Percentiles rank a stretch among this genome's conserved stretches.
phyloP scores from a whole-genome alignment of 2,797 vertebrate genomes.

The Microctenopoma lineatum region DNA sequence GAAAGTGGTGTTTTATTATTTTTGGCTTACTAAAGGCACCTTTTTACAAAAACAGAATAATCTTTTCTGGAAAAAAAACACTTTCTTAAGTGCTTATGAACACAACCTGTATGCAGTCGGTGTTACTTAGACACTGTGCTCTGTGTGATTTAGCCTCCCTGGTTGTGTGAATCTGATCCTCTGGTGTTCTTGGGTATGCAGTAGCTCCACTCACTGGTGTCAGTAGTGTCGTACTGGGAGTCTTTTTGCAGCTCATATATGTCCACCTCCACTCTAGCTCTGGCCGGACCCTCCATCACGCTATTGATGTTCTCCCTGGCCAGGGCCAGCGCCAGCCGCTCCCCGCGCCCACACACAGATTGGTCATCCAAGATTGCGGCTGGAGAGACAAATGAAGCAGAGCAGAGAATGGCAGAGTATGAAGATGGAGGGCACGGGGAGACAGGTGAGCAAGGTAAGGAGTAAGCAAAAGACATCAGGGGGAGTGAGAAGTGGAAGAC shows the following conservation, averaged over 20 bases:
- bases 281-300: constrained; percentile 87
- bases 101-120: background rate
- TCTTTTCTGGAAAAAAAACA: constrained; percentile 7
- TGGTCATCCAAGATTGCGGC: constrained; percentile 95
- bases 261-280: constrained; percentile 92
- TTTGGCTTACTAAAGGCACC: constrained; percentile 29
- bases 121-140: constrained; percentile 28
- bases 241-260: constrained; percentile 95
- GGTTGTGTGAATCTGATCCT: constrained; percentile 11
- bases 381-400: constrained; percentile 59
- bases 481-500: background rate
- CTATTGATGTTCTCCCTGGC: constrained; percentile 95
- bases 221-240: constrained; percentile 96
- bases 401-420: background rate
- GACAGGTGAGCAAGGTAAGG: constrained; percentile 15
- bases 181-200: constrained; percentile 13
- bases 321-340: constrained; percentile 91
- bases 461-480: constrained; percentile 11
- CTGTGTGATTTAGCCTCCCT: constrained; percentile 17
- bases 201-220: constrained; percentile 88
- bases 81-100: background rate
- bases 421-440: constrained; percentile 6
- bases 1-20: constrained; percentile 50
- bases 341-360: constrained; percentile 93
- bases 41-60: constrained; percentile 27